Percentiles rank a stretch among this genome's conserved stretches.
phyloP scores from a whole-genome alignment of 2,888 invertebrate genomes.

The Liopterus haemorrhoidalis region DNA sequence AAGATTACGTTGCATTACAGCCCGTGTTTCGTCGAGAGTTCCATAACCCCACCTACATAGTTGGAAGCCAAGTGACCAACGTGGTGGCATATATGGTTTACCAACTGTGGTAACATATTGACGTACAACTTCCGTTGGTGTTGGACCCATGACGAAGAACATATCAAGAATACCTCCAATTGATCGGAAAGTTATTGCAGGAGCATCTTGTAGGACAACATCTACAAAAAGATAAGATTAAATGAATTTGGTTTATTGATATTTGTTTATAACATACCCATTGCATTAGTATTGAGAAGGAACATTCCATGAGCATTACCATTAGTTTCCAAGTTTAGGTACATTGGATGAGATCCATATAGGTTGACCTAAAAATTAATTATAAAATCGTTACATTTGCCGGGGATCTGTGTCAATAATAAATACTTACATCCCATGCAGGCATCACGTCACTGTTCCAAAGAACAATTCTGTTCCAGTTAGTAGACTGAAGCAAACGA shows the following conservation, averaged over 20 bases:
- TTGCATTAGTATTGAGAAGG: no score
- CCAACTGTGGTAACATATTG: conserved; percentile 62
- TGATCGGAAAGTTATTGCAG: conserved; percentile 67
- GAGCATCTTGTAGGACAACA: conserved; percentile 63
- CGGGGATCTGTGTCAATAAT: no score
- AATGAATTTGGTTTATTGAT: no score
- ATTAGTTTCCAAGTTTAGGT: no score
- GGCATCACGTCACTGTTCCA: conserved; percentile 59
- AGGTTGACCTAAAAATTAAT: no score
- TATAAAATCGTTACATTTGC: no score
- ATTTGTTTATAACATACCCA: no score
- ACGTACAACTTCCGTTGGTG: conserved; percentile 54
- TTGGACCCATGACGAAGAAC: conserved; percentile 55
- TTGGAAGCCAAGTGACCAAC: conserved; percentile 78
- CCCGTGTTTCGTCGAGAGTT: conserved; percentile 52
- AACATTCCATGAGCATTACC: no score
- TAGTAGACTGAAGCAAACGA: conserved; percentile 54
- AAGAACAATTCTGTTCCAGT: conserved; percentile 58
- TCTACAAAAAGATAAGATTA: conserved; percentile 57
- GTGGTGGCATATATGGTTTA: conserved; percentile 67
- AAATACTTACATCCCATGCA: no score
- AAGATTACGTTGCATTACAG: conserved; percentile 56
- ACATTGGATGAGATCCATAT: no score
- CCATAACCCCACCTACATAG: conserved; percentile 64
- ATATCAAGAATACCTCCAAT: conserved; percentile 58